phyloP scores from a whole-genome alignment of 2,113 vertebrate species.

The Protomyctophum bolini region DNA sequence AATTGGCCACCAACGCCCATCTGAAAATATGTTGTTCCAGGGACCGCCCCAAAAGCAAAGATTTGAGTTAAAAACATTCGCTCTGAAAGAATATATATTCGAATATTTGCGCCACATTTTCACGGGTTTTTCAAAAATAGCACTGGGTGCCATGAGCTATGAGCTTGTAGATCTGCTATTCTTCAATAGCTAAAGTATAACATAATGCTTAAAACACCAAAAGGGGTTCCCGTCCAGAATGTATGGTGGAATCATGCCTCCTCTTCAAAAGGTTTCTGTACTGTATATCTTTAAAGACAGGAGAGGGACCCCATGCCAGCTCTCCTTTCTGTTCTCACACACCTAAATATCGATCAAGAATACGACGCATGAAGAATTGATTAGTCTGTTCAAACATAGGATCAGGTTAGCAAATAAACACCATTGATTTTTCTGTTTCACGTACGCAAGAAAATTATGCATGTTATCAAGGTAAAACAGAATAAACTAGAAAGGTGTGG shows the following conservation, averaged over 20 bases:
- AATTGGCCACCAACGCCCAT: no score
- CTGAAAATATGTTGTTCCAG: no score
- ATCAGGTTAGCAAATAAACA: conserved; percentile 57
- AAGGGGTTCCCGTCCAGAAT: no score
- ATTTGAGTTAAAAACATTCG: no score
- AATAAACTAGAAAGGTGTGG: background rate
- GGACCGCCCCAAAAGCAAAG: no score
- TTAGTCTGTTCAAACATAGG: conserved; percentile 56
- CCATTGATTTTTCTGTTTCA: conserved; percentile 48
- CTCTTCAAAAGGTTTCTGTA: conserved; percentile 23
- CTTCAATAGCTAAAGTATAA: no score
- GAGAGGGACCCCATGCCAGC: conserved; percentile 45
- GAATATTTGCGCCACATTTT: no score
- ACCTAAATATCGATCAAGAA: conserved; percentile 64
- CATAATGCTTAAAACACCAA: no score
- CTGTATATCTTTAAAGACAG: conserved; percentile 49
- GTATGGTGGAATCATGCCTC: conserved; percentile 40
- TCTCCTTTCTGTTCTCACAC: conserved; percentile 48
- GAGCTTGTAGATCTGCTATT: no score
- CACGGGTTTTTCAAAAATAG: no score
- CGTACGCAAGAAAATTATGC: conserved; percentile 30
- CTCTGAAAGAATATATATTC: no score
- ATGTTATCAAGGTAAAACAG: conserved; percentile 6
- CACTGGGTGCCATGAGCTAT: no score
- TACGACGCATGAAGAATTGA: conserved; percentile 60